Conservation (phyloP, 2,113 vertebrate species). For the Redunca redunca region DNA sequence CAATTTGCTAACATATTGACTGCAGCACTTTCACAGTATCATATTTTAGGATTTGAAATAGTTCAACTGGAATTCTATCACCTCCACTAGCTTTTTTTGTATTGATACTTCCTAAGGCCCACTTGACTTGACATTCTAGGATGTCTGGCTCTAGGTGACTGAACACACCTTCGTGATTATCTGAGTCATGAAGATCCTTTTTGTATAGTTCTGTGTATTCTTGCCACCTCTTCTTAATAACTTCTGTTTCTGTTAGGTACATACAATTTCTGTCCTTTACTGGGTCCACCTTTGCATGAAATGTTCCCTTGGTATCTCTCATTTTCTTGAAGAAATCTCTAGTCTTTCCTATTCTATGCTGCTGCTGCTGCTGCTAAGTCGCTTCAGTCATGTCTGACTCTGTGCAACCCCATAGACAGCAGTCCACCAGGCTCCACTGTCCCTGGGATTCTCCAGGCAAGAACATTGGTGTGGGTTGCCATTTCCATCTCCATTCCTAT, state of each 20-base stretch:
- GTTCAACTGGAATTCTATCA: background rate
- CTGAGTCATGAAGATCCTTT: background rate
- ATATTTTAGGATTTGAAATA: background rate
- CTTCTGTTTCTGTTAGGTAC: background rate
- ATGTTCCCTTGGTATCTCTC: background rate
- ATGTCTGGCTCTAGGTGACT: background rate
- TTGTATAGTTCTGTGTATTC: background rate
- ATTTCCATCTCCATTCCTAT: background rate
- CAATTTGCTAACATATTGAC: background rate
- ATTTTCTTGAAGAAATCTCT: background rate
- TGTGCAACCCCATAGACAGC: too few relatives aligned
- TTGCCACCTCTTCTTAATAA: background rate
- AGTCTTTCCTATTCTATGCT: background rate
- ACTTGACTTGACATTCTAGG: background rate
- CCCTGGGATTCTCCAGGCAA: too few relatives aligned
- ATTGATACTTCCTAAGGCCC: background rate
- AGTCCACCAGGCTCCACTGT: too few relatives aligned
- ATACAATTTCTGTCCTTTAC: background rate
- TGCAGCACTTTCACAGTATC: background rate
- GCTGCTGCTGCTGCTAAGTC: too few relatives aligned
- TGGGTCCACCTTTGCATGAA: background rate
- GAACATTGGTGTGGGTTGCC: too few relatives aligned
- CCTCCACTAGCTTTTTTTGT: background rate
- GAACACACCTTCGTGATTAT: background rate
- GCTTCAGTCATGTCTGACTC: too few relatives aligned